Conservation (phyloP, 1,140 invertebrate genomes). For the Thalassaphorura encarpata region DNA sequence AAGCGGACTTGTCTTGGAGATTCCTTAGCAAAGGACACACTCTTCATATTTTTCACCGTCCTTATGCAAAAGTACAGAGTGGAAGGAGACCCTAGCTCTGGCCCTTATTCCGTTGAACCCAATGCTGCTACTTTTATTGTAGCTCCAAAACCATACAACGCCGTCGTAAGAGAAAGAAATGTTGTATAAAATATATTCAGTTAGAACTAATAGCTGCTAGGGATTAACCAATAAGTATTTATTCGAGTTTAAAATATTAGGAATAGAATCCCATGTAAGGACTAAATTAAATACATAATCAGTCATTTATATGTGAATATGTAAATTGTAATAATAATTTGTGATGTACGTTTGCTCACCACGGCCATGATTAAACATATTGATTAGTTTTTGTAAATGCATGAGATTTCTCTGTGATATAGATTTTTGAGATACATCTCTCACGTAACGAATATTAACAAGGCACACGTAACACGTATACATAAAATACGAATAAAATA, state of each 20-base stretch:
- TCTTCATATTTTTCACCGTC: conserved; percentile 30
- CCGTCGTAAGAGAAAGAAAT: conserved; percentile 12
- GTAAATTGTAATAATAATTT: too few species aligned
- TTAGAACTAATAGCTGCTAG: neutral
- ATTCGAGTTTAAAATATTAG: neutral
- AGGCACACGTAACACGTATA: too few species aligned
- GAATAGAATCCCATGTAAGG: too few species aligned
- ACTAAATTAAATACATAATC: too few species aligned
- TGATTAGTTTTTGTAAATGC: too few species aligned
- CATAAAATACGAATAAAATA: too few species aligned
- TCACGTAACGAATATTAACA: too few species aligned
- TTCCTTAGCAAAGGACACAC: conserved; percentile 24
- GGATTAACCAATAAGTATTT: neutral
- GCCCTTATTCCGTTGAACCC: conserved; percentile 12
- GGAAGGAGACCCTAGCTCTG: conserved; percentile 17
- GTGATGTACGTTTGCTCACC: too few species aligned
- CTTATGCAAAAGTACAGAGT: conserved; percentile 28
- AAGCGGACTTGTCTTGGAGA: conserved; percentile 22
- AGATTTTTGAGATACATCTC: too few species aligned
- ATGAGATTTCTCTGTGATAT: too few species aligned
- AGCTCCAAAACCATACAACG: conserved; percentile 25
- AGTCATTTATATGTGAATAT: too few species aligned
- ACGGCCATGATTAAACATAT: too few species aligned
- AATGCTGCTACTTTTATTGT: conserved; percentile 24
- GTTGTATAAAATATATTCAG: neutral